Percentiles rank a stretch among this genome's conserved stretches.
These are phyloP conservation scores for Dasyornis broadbenti DNA, from an alignment of 2,113 vertebrate species.

Conservation along the genomic window DNA sequence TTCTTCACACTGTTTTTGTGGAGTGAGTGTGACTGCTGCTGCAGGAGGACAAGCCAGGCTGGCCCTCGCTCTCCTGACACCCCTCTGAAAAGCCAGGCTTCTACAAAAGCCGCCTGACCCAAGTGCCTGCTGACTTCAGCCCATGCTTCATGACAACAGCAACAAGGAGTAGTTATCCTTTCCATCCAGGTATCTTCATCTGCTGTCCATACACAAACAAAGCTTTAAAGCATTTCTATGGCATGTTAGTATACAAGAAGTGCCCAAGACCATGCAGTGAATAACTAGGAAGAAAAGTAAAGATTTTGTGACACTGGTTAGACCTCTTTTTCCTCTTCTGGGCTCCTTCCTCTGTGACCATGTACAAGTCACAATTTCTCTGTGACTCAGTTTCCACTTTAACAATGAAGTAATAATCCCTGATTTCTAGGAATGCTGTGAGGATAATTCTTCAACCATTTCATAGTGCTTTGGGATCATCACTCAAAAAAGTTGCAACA, in stretches of 20 bases:
- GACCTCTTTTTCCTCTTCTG: background rate
- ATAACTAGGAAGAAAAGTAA: background rate
- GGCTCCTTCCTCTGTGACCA: background rate
- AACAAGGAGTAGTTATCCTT: background rate
- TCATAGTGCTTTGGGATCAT: background rate
- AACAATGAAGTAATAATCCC: background rate
- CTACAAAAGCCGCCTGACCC: background rate
- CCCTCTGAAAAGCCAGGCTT: background rate
- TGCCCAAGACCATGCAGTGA: background rate
- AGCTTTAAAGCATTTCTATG: background rate
- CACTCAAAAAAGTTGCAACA: background rate
- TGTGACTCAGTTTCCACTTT: background rate
- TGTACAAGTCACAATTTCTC: background rate
- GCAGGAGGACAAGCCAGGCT: background rate
- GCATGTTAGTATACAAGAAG: background rate
- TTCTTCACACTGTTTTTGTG: background rate
- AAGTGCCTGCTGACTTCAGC: background rate
- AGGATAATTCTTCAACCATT: background rate
- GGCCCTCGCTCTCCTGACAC: rapidly evolving
- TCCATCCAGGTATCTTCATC: background rate
- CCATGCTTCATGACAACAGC: background rate
- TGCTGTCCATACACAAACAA: background rate
- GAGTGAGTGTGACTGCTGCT: background rate
- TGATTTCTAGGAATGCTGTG: background rate
- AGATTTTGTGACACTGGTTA: background rate